Evolutionary conservation across 1,140 invertebrate species (phyloP).

Genomic region (Tetramorium simillimum): DNA sequence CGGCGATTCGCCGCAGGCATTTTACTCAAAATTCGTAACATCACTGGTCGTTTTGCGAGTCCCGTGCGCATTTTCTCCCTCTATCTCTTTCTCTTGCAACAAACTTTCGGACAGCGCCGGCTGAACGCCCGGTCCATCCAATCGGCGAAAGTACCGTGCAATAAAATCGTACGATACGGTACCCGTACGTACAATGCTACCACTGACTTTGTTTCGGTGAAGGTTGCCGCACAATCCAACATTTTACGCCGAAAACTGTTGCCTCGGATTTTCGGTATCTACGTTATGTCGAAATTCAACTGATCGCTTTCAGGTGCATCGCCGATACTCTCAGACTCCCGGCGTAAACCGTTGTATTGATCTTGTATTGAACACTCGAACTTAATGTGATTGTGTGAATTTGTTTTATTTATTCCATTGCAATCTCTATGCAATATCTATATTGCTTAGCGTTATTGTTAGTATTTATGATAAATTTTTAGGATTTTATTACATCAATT

Average conservation of each 20-base stretch:
- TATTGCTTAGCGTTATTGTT: not conserved
- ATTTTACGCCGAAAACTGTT: slow-evolving; percentile 55
- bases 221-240: slow-evolving; percentile 8
- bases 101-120: slow-evolving; percentile 59
- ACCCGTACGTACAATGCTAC: slow-evolving; percentile 39
- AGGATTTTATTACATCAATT: not conserved
- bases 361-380: not conserved
- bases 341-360: not conserved
- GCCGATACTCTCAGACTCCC: not conserved
- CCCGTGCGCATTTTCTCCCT: not conserved
- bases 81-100: slow-evolving; percentile 30
- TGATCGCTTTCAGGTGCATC: not conserved
- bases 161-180: slow-evolving; percentile 69
- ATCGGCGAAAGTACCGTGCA: slow-evolving; percentile 66
- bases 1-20: slow-evolving; percentile 60
- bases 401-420: not conserved
- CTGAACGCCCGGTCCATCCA: slow-evolving; percentile 60
- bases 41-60: slow-evolving; percentile 15
- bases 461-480: not conserved
- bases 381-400: not conserved
- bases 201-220: slow-evolving; percentile 68
- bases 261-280: slow-evolving; percentile 34
- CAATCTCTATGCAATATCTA: not conserved
- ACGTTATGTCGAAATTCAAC: slow-evolving; percentile 11
- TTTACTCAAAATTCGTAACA: slow-evolving; percentile 59